Evolutionary conservation across 1,140 invertebrate species (phyloP).

Genomic region (Neodiprion virginianus): DNA sequence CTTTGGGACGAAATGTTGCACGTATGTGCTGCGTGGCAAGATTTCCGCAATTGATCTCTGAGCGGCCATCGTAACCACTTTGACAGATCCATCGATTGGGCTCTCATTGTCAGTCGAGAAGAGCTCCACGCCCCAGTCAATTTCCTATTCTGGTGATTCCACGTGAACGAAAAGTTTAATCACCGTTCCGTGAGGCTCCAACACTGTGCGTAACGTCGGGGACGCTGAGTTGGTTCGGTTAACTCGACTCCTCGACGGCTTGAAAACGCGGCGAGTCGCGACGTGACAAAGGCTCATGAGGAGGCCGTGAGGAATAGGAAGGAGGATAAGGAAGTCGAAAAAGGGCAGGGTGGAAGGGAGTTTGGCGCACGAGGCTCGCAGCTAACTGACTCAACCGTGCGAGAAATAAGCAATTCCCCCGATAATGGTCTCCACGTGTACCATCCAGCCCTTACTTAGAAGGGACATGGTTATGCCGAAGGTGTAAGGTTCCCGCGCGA

Average conservation of each 20-base stretch:
- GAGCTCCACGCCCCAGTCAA: too few relatives aligned
- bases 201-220: neutral
- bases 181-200: constrained; percentile 18
- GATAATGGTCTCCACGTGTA: neutral
- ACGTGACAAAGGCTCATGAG: too few relatives aligned
- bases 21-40: too few relatives aligned
- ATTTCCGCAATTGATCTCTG: too few relatives aligned
- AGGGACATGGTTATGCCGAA: neutral
- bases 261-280: too few relatives aligned
- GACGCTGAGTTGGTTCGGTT: neutral
- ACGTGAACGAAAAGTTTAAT: neutral
- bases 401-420: constrained; percentile 19
- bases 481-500: neutral
- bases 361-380: neutral
- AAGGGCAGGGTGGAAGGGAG: neutral
- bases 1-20: too few relatives aligned
- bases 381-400: constrained; percentile 20
- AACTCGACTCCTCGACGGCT: too few relatives aligned
- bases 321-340: neutral
- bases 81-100: too few relatives aligned
- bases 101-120: too few relatives aligned
- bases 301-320: neutral
- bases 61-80: too few relatives aligned
- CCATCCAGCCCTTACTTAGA: neutral
- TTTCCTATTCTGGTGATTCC: too few relatives aligned